Evolutionary conservation across 2,888 invertebrate genomes (phyloP), one percentile per base, ranked within the genome.

Genomic region (Abrostola triplasia): DNA sequence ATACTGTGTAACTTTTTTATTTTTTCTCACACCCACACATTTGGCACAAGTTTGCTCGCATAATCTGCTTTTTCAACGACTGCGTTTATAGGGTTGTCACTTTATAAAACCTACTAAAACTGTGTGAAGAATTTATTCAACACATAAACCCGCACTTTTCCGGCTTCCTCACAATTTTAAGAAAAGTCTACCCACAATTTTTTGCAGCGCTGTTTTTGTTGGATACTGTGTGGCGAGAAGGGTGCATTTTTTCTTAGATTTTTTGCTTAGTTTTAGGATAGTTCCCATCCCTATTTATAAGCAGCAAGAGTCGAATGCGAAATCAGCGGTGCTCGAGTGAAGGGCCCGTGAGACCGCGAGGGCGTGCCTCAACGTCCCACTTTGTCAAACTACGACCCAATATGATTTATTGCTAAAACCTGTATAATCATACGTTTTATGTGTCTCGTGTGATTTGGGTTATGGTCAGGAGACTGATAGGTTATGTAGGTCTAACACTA

Each of bases 281-380:
- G 53, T 58, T 41, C 47, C 35, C 70, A 73, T 42, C 77, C 77
- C 79, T 79, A 70, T 67, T 62, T 57, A 59, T 64, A 66, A 76
- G 67, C 63, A 62, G 68, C 70, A 68, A 71, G 60, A 73, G 73
- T 73, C 71, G 76, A 81, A 84, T 81, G 78, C 76, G 75, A 80
- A 80, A 84, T 79, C 81, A 80, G 79, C 75, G 73, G 49, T 64
- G 67, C 76, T 82, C 52, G 48, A 71, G 50, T 75, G 73, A 70
- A 77, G 78, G 40, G 50, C 76, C 65, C 70, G 63, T 56, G 68
- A 72, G 75, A 72, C 65, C 64, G 60, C 51, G 71, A 48, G 64
- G 53, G 68, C 76, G 76, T 79, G 77, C 74, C 79, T 69, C 70
- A 51, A 61, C 69, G 70, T 44, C 69, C 77, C 77, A 77, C 77